Conservation (phyloP, 2,797 vertebrate genomes). For the Myotis myotis region DNA sequence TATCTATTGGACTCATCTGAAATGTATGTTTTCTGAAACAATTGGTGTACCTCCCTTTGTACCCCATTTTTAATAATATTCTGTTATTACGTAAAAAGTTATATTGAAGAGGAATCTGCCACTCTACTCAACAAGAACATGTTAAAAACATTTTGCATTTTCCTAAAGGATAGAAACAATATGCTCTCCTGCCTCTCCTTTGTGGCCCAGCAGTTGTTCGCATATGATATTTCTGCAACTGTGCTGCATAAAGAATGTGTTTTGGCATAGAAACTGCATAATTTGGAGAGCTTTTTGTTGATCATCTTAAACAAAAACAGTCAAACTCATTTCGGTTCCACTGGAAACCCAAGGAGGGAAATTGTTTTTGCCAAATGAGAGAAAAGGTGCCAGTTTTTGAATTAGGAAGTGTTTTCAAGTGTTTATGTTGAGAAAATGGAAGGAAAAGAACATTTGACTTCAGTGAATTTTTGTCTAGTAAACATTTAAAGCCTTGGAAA, state of each 20-base stretch:
- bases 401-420: conserved; percentile 56
- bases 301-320: conserved; percentile 69
- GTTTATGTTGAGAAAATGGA: conserved; percentile 39
- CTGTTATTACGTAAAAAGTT: background rate
- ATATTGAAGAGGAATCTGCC: conserved; percentile 16
- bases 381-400: conserved; percentile 50
- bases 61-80: background rate
- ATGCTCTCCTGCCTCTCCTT: background rate
- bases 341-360: conserved; percentile 17
- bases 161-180: background rate
- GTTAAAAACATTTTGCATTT: conserved; percentile 47
- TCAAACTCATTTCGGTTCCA: conserved; percentile 59
- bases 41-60: background rate
- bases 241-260: conserved; percentile 24
- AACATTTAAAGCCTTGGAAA: conserved; percentile 17
- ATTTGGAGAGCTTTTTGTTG: conserved; percentile 66
- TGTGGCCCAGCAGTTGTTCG: conserved; percentile 20
- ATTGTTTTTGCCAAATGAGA: conserved; percentile 51
- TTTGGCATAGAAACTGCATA: conserved; percentile 43
- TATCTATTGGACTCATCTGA: background rate
- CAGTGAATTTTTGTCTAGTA: conserved; percentile 3
- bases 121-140: background rate
- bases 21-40: conserved; percentile 17
- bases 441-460: conserved; percentile 36
- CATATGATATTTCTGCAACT: conserved; percentile 10